phyloP scores from a whole-genome alignment of 2,113 vertebrate genomes.

The Odontophorus gujanensis region DNA sequence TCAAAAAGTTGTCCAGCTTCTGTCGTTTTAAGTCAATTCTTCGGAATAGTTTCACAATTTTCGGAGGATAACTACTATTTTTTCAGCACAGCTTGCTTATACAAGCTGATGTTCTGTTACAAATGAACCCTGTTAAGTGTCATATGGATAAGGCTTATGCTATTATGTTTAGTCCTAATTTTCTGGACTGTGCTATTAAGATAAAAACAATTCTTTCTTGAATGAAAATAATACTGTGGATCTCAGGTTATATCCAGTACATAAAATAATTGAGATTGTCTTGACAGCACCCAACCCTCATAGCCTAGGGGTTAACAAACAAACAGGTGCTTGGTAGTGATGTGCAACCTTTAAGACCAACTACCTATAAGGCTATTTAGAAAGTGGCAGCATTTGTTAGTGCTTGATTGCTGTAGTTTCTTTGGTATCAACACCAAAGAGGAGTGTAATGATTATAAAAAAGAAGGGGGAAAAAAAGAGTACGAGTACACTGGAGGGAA shows the following conservation, averaged over 20 bases:
- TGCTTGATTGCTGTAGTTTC: fast-evolving
- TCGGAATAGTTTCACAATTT: fast-evolving
- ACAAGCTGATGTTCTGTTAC: neutral
- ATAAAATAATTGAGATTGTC: neutral
- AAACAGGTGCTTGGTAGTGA: neutral
- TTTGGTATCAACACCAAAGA: neutral
- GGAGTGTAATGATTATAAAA: neutral
- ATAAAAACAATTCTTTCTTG: neutral
- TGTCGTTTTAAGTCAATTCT: neutral
- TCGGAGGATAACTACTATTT: neutral
- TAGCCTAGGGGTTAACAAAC: too few species aligned
- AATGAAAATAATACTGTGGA: neutral
- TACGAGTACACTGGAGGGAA: fast-evolving
- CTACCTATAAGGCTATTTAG: fast-evolving
- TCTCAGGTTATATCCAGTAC: neutral
- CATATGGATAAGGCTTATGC: neutral
- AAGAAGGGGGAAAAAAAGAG: too few species aligned
- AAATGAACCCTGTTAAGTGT: neutral
- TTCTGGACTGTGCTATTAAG: neutral
- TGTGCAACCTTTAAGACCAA: neutral
- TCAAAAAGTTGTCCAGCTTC: neutral
- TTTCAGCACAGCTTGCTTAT: neutral
- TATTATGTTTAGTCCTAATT: neutral
- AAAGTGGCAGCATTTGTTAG: neutral
- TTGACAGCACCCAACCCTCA: neutral